Conservation (phyloP, 2,113 vertebrate species). For the Accipiter cooperii region DNA sequence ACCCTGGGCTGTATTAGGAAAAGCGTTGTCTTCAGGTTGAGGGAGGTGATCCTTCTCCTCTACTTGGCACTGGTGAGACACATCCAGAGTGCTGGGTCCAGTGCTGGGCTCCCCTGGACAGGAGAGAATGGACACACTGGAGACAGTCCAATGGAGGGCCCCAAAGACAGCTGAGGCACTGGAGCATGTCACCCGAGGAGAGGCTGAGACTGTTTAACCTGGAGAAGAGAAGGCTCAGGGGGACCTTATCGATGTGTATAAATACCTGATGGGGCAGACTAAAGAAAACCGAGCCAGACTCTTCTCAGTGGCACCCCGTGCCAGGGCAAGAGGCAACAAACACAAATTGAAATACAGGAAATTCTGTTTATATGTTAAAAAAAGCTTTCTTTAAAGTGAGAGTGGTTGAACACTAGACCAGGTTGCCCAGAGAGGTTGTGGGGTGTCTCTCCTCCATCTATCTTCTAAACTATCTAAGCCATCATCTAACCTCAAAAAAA, state of each 20-base stretch:
- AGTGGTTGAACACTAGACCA: background rate
- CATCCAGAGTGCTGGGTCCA: background rate
- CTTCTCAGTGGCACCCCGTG: background rate
- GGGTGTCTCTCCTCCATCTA: background rate
- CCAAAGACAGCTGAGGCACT: background rate
- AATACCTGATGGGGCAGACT: background rate
- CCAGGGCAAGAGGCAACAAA: background rate
- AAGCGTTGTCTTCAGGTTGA: background rate
- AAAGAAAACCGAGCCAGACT: background rate
- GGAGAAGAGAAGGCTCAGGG: background rate
- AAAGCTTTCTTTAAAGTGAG: background rate
- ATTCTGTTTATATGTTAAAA: background rate
- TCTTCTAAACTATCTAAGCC: background rate
- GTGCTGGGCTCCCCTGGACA: background rate
- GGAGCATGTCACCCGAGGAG: background rate
- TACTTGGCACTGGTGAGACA: background rate
- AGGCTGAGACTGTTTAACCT: background rate
- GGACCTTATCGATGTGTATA: background rate
- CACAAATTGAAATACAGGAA: background rate
- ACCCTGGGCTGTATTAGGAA: background rate
- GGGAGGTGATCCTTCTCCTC: background rate
- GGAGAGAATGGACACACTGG: background rate
- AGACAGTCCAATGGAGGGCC: background rate
- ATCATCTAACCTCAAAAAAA: background rate
- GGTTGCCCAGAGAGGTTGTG: background rate